Evolutionary conservation across 2,113 vertebrate species (phyloP).

Genomic region (Salvator merianae): DNA sequence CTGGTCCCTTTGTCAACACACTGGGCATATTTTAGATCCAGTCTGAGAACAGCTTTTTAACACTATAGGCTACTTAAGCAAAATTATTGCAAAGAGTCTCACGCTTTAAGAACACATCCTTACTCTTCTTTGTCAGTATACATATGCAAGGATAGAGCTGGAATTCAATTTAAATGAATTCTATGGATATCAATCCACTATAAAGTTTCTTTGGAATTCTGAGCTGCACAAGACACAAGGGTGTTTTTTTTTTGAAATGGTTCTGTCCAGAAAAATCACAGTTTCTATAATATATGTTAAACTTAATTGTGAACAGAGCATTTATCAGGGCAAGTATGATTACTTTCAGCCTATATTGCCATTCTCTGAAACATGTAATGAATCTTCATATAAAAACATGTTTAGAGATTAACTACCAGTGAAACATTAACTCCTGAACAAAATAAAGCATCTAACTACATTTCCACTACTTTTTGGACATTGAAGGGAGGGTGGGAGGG

Average conservation of each 20-base stretch:
- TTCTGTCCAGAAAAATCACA: too few relatives aligned
- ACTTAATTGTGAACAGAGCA: neutral
- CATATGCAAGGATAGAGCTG: accelerated
- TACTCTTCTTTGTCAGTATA: neutral
- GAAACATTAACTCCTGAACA: neutral
- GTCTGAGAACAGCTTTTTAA: neutral
- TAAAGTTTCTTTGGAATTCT: neutral
- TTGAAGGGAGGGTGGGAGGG: neutral
- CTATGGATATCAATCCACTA: neutral
- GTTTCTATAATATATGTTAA: too few relatives aligned
- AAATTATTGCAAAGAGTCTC: neutral
- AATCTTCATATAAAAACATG: neutral
- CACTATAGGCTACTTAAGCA: accelerated
- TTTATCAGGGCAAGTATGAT: neutral
- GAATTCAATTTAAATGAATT: neutral
- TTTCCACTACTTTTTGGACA: neutral
- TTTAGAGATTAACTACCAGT: constrained; percentile 4
- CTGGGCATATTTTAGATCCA: neutral
- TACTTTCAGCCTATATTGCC: neutral
- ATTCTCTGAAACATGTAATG: constrained; percentile 11
- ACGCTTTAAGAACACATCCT: neutral
- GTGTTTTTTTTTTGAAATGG: too few relatives aligned
- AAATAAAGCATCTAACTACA: neutral
- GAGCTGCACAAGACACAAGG: accelerated
- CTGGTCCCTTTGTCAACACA: neutral